Evolutionary conservation across 2,113 vertebrate genomes (phyloP).

Genomic region (Amphiprion ocellaris): DNA sequence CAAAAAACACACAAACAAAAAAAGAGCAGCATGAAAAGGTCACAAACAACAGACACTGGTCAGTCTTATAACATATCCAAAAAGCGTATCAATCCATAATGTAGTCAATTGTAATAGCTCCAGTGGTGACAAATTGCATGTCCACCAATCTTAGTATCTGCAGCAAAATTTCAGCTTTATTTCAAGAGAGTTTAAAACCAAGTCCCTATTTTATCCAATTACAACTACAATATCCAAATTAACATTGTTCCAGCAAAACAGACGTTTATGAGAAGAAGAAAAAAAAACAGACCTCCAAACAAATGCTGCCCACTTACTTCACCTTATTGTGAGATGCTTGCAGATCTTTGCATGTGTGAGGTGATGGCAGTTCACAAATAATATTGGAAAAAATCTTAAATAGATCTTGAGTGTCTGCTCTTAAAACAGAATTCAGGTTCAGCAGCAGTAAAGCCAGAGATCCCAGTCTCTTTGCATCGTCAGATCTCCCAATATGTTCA

Average conservation of each 20-base stretch:
- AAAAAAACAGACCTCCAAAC: slow-evolving; percentile 2
- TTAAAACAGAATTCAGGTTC: background rate
- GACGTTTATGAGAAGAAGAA: background rate
- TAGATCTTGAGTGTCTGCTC: background rate
- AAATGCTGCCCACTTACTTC: background rate
- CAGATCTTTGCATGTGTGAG: too few relatives aligned
- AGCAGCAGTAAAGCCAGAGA: background rate
- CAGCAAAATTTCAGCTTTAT: slow-evolving; percentile 24
- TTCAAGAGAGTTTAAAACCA: background rate
- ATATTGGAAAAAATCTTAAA: background rate
- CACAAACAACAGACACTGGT: slow-evolving; percentile 25
- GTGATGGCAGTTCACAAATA: background rate
- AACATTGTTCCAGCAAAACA: background rate
- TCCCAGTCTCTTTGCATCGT: too few relatives aligned
- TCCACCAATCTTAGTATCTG: slow-evolving; percentile 2
- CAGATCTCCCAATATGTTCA: too few relatives aligned
- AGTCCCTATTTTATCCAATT: background rate
- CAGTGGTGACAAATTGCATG: background rate
- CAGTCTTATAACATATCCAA: background rate
- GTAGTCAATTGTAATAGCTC: background rate
- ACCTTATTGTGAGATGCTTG: background rate
- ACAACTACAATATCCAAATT: background rate
- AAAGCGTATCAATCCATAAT: background rate
- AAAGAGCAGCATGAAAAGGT: background rate
- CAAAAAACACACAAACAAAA: slow-evolving; percentile 18